phyloP scores from a whole-genome alignment of 2,113 vertebrate genomes.

The Baryphthengus martii region DNA sequence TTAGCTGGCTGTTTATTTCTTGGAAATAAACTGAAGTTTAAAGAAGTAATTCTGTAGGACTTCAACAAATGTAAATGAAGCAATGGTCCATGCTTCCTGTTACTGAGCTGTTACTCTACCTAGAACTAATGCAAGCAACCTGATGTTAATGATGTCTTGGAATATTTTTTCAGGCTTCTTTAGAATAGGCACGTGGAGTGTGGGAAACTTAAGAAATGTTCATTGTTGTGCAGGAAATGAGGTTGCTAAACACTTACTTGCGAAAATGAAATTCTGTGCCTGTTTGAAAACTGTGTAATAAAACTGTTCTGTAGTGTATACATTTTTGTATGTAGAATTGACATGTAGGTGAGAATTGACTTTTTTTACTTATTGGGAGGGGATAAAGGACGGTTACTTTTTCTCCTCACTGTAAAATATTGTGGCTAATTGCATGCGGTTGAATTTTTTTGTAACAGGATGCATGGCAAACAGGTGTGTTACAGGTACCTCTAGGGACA shows the following conservation, averaged over 20 bases:
- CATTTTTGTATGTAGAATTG: background rate
- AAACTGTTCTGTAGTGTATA: background rate
- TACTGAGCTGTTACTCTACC: background rate
- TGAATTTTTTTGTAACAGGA: background rate
- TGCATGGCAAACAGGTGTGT: background rate
- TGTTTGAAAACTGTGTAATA: background rate
- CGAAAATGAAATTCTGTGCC: background rate
- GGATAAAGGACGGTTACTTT: background rate
- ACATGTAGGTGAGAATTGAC: background rate
- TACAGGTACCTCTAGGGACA: background rate
- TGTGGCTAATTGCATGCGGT: background rate
- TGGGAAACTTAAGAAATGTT: background rate
- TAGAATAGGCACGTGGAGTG: background rate
- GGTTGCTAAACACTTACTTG: background rate
- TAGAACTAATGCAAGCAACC: background rate
- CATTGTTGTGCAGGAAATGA: background rate
- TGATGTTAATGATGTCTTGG: background rate
- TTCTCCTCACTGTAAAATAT: background rate
- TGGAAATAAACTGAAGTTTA: background rate
- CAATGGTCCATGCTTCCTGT: background rate
- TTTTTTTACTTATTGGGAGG: background rate
- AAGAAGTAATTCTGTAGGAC: background rate
- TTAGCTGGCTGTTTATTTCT: background rate
- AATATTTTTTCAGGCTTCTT: background rate
- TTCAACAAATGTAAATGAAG: conserved; percentile 7